These are phyloP conservation scores for Sakesphorus luctuosus DNA, from an alignment of 2,113 vertebrate species.

Conservation along the genomic window DNA sequence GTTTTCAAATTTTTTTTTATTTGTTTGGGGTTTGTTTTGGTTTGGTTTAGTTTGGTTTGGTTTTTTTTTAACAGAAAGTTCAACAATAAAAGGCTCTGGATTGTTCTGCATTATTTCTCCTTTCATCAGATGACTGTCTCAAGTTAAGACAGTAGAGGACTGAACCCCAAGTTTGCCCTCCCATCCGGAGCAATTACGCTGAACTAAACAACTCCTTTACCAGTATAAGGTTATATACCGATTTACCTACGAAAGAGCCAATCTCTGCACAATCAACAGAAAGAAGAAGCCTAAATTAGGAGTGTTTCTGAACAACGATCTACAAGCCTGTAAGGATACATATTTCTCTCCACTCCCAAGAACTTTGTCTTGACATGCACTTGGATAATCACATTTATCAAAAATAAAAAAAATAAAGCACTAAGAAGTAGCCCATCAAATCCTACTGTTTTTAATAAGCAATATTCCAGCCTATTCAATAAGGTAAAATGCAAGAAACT, in stretches of 20 bases:
- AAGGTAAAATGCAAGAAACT: not conserved
- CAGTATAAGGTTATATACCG: not conserved
- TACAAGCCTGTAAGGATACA: not conserved
- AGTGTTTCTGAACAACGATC: not conserved
- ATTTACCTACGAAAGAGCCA: not conserved
- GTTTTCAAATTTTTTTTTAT: not conserved
- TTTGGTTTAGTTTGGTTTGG: not conserved
- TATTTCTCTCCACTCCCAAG: not conserved
- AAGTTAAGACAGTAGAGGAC: not conserved
- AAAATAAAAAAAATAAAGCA: not conserved
- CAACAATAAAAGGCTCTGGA: not conserved
- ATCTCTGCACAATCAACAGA: not conserved
- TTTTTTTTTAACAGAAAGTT: not conserved
- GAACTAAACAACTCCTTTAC: not conserved
- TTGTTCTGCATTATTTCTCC: not conserved
- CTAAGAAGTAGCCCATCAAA: not conserved
- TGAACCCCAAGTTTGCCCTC: not conserved
- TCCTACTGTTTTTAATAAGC: not conserved
- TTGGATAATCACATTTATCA: not conserved
- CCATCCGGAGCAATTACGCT: not conserved
- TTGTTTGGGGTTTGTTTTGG: no score
- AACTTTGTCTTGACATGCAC: not conserved
- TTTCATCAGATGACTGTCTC: not conserved
- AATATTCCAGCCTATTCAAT: not conserved
- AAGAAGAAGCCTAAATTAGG: not conserved